Conservation (phyloP, 2,113 vertebrate genomes). For the Hyaena hyaena region DNA sequence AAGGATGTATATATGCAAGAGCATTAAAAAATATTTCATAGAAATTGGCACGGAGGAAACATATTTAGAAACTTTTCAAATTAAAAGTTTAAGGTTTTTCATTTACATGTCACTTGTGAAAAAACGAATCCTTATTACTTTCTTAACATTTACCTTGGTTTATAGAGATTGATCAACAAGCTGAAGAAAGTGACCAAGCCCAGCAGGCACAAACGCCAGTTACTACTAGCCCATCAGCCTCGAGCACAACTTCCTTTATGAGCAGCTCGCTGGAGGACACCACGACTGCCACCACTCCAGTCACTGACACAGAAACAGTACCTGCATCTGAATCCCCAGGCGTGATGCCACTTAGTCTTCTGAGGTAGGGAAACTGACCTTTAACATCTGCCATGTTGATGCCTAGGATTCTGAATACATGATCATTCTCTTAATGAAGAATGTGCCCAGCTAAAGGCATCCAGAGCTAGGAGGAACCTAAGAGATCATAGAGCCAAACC, state of each 20-base stretch:
- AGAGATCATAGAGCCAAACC: background rate
- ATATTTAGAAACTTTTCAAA: conserved; percentile 50
- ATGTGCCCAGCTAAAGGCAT: background rate
- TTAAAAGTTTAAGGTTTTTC: conserved; percentile 7
- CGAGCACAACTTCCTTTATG: conserved; percentile 99
- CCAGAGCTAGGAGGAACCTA: conserved; percentile 13
- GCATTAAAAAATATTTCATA: conserved; percentile 7
- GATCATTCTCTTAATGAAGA: background rate
- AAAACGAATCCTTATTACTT: conserved; percentile 13
- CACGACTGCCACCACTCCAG: conserved; percentile 97
- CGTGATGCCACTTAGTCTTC: conserved; percentile 98
- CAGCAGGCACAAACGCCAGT: conserved; percentile 96
- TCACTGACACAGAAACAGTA: conserved; percentile 97
- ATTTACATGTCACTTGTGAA: background rate
- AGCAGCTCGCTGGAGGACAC: conserved; percentile 98
- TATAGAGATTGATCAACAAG: conserved; percentile 91
- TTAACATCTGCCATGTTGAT: background rate
- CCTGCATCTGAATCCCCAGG: conserved; percentile 97
- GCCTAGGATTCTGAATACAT: background rate
- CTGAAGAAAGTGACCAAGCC: conserved; percentile 92
- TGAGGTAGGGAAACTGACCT: conserved; percentile 88
- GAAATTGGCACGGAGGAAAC: conserved; percentile 22
- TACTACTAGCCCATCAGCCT: conserved; percentile 97
- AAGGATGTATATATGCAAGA: background rate
- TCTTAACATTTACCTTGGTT: conserved; percentile 41